A percentile compares a stretch with the other conserved stretches of the same genome.
These are phyloP conservation scores for Diadegma fenestrale DNA, from an alignment of 2,888 invertebrate genomes.

Conservation along the genomic window DNA sequence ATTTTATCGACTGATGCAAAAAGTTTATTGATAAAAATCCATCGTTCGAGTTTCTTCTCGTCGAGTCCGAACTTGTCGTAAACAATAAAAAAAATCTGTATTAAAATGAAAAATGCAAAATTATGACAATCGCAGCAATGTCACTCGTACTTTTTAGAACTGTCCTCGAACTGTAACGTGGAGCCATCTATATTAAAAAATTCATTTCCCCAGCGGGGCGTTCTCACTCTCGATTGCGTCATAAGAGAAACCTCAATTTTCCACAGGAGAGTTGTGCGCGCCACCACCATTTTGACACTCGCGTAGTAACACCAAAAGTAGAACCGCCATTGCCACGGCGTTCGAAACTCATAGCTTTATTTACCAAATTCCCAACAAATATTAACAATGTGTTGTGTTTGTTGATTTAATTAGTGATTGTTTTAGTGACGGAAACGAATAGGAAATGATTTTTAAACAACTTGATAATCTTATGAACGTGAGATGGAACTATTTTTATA, in stretches of 20 bases:
- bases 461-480: neutral
- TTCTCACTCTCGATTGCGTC: conserved; percentile 79
- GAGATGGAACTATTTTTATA: conserved; percentile 78
- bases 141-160: neutral
- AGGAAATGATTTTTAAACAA: neutral
- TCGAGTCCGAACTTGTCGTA: neutral
- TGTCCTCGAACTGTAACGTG: conserved; percentile 19
- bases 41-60: neutral
- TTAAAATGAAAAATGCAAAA: neutral
- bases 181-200: conserved; percentile 74
- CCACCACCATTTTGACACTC: conserved; percentile 78
- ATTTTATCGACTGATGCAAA: conserved; percentile 6
- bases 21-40: neutral
- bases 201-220: conserved; percentile 71
- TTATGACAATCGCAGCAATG: neutral
- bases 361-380: neutral
- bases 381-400: neutral
- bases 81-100: neutral
- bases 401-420: conserved; percentile 9
- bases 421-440: neutral
- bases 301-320: conserved; percentile 75
- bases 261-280: conserved; percentile 60
- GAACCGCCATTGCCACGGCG: conserved; percentile 64
- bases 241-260: conserved; percentile 79
- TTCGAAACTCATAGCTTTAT: conserved; percentile 50